Percentiles rank a stretch among this genome's conserved stretches.
Evolutionary conservation across 2,888 invertebrate genomes (phyloP).

Genomic region (Tupiocoris notatus): DNA sequence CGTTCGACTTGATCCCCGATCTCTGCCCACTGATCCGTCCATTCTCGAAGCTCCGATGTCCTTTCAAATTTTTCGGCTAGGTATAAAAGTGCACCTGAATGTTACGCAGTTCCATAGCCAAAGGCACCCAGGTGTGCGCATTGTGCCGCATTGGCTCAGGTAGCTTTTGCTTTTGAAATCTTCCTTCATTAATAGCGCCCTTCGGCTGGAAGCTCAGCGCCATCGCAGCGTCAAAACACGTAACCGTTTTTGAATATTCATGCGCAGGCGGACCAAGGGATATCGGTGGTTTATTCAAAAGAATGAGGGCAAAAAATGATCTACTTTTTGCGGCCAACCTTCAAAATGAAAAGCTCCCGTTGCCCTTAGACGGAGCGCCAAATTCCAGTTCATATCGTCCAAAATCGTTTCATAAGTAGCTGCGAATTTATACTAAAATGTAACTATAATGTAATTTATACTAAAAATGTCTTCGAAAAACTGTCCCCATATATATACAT

Average conservation of each 20-base stretch:
- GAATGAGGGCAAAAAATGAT: too few species aligned
- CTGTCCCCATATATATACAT: too few species aligned
- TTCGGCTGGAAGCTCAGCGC: neutral
- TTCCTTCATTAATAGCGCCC: conserved; percentile 36
- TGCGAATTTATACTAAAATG: too few species aligned
- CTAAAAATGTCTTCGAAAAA: too few species aligned
- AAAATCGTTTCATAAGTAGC: too few species aligned
- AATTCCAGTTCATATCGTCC: too few species aligned
- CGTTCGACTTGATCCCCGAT: neutral
- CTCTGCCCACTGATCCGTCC: neutral
- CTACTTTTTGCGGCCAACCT: too few species aligned
- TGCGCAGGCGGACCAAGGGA: too few species aligned
- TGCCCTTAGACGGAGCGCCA: too few species aligned
- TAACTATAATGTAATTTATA: too few species aligned
- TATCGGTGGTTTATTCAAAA: too few species aligned
- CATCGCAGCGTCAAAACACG: conserved; percentile 18
- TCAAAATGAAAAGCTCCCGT: too few species aligned
- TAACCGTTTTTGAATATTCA: conserved; percentile 29
- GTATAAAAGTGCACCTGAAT: conserved; percentile 42
- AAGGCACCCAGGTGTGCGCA: conserved; percentile 36
- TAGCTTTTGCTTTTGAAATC: conserved; percentile 29
- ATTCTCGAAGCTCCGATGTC: neutral
- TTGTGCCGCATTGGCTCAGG: conserved; percentile 40
- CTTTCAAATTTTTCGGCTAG: conserved; percentile 29
- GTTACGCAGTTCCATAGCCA: conserved; percentile 38